Evolutionary conservation across 2,797 vertebrate species (phyloP), one percentile per base, ranked within the genome.

Genomic region (Schizopygopsis pylzovi): DNA sequence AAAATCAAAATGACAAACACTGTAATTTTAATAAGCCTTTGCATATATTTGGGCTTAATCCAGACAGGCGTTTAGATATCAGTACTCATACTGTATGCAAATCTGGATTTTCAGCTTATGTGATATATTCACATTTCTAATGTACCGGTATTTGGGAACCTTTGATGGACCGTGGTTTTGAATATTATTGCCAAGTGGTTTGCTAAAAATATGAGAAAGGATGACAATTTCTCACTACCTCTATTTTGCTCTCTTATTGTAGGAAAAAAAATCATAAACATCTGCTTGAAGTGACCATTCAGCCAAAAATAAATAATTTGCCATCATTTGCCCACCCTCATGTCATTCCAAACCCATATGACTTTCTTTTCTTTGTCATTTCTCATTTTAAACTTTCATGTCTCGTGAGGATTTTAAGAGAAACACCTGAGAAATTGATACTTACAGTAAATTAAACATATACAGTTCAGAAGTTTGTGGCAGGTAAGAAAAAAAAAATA

Each of bases 161-260:
- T 73, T 71, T 82, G 59, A 61, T 20, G 67, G 25, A 67, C 59
- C 87, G 75, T 79, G 59, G 67, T 81, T 61, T 61, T 88, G 79
- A 80, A 61, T 78, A 89, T 85, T 82, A 76, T 70, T 59, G 77
- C 88, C 68, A 85, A 45, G 86, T 56, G 59, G 56, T 54, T 75
- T 82, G 85, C 86, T 79, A 82, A 87, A 56, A 61, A 68, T 1
- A 89, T 90, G 88, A 65, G 80, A 91, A 90, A 88, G 52, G 56
- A 73, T 10, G 85, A 83, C 87, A 88, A 88, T 91, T 91, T 59
- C 56, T 68, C 8, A 15, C 47, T 33, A 33, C 39, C 15, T 59
- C 33, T 81, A 28, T 39, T 18, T 59, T 37, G 39, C 20, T 25
- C n/a, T 43, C 45, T 85, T n/a, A 77, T 16, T n/a, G 22, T 37